Evolutionary conservation across 2,888 invertebrate genomes (phyloP).

Genomic region (Pristionchus arcanus): DNA sequence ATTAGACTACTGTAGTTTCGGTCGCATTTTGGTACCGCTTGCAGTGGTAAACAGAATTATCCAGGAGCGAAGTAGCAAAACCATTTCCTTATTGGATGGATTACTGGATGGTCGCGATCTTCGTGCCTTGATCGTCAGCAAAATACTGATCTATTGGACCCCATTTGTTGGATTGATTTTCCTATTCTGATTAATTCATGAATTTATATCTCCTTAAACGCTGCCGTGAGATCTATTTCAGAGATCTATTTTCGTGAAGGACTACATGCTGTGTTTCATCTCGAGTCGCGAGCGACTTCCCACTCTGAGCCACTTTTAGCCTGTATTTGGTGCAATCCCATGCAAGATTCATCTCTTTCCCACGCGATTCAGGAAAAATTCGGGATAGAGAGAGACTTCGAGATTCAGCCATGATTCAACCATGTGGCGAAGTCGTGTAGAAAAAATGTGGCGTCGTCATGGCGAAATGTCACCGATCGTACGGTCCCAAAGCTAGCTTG

Average conservation of each 20-base stretch:
- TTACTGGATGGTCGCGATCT: neutral
- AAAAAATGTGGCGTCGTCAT: neutral
- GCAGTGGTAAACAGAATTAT: conserved; percentile 13
- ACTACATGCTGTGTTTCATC: neutral
- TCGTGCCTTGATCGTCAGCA: neutral
- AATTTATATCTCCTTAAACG: neutral
- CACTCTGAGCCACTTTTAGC: conserved; percentile 3
- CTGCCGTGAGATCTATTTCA: neutral
- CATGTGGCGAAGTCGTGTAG: neutral
- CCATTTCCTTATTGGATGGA: conserved; percentile 36
- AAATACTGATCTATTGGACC: neutral
- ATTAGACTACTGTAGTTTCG: neutral
- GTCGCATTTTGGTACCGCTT: neutral
- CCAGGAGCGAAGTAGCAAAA: neutral
- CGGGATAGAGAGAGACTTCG: neutral
- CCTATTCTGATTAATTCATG: neutral
- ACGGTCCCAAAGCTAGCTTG: neutral
- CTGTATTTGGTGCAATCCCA: conserved; percentile 36
- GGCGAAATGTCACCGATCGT: neutral
- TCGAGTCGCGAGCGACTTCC: neutral
- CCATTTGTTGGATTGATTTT: neutral
- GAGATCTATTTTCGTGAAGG: neutral
- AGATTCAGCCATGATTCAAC: neutral
- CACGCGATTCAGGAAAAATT: conserved; percentile 39
- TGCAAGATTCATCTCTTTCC: conserved; percentile 20